A percentile compares a stretch with the other conserved stretches of the same genome.
Evolutionary conservation across 2,113 vertebrate species (phyloP).

Genomic region (Syngnathus scovelli): DNA sequence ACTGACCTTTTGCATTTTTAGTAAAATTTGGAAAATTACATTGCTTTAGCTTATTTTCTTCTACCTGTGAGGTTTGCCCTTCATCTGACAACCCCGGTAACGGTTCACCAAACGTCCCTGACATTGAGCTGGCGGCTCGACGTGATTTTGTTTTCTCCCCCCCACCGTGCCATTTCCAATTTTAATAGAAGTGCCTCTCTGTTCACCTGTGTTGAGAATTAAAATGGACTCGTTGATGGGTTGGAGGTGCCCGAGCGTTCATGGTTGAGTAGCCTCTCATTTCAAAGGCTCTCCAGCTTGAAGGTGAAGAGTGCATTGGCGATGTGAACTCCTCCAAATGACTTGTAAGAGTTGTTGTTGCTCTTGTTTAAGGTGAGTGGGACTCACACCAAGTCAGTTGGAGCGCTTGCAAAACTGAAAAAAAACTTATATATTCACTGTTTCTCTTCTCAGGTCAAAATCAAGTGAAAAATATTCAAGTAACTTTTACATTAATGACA

Average conservation of each 20-base stretch:
- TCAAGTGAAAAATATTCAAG: no score
- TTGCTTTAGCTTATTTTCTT: slow-evolving; percentile 32
- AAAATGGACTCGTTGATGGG: slow-evolving; percentile 59
- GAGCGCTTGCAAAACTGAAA: slow-evolving; percentile 7
- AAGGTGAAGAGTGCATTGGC: slow-evolving; percentile 56
- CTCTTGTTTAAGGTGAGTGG: slow-evolving; percentile 44
- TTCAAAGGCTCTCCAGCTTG: slow-evolving; percentile 58
- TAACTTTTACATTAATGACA: background rate
- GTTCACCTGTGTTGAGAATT: slow-evolving; percentile 59
- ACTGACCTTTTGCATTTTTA: slow-evolving; percentile 65
- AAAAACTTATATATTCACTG: no score
- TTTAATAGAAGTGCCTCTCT: slow-evolving; percentile 60
- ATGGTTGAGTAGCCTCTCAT: slow-evolving; percentile 59
- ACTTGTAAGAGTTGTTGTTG: slow-evolving; percentile 40
- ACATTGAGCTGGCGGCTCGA: slow-evolving; percentile 53
- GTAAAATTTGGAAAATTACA: slow-evolving; percentile 53
- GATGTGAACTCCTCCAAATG: slow-evolving; percentile 56
- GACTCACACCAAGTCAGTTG: slow-evolving; percentile 47
- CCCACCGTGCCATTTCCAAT: slow-evolving; percentile 50
- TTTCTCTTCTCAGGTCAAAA: no score
- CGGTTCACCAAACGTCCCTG: slow-evolving; percentile 52
- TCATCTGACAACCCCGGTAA: slow-evolving; percentile 18
- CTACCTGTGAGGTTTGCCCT: slow-evolving; percentile 1
- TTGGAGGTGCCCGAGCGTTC: slow-evolving; percentile 33
- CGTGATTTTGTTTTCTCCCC: slow-evolving; percentile 41